phyloP scores from a whole-genome alignment of 1,140 invertebrate species.

The Thereuonema tuberculata region DNA sequence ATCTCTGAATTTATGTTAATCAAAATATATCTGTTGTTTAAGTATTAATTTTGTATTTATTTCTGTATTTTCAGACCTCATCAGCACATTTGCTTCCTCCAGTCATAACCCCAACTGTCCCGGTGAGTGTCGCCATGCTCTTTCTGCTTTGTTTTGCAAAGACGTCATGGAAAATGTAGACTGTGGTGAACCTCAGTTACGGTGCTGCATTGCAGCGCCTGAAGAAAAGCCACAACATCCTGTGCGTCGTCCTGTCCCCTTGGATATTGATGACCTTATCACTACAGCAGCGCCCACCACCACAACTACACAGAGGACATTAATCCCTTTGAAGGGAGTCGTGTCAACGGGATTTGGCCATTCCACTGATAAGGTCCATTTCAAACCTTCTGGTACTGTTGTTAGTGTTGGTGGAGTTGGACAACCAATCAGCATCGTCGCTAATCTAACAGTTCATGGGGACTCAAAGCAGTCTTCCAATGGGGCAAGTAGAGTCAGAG shows the following conservation, averaged over 20 bases:
- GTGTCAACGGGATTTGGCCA: too few relatives aligned
- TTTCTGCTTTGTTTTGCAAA: constrained; percentile 25
- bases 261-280: not conserved
- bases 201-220: constrained; percentile 29
- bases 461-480: too few relatives aligned
- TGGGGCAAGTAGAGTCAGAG: too few relatives aligned
- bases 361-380: too few relatives aligned
- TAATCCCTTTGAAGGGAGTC: too few relatives aligned
- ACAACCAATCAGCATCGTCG: not conserved
- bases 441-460: constrained; percentile 17
- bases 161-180: constrained; percentile 2
- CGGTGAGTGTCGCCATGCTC: constrained; percentile 63
- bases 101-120: constrained; percentile 68
- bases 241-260: not conserved
- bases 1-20: too few relatives aligned
- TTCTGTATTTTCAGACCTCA: constrained; percentile 42
- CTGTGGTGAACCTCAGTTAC: constrained; percentile 56
- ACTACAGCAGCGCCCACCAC: not conserved
- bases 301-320: too few relatives aligned
- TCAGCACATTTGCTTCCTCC: constrained; percentile 67
- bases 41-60: constrained; percentile 5
- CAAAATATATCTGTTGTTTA: too few relatives aligned
- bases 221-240: not conserved
- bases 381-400: too few relatives aligned
- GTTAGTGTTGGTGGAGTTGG: too few relatives aligned